phyloP scores from a whole-genome alignment of 2,888 invertebrate genomes.

The Cinara cedri region DNA sequence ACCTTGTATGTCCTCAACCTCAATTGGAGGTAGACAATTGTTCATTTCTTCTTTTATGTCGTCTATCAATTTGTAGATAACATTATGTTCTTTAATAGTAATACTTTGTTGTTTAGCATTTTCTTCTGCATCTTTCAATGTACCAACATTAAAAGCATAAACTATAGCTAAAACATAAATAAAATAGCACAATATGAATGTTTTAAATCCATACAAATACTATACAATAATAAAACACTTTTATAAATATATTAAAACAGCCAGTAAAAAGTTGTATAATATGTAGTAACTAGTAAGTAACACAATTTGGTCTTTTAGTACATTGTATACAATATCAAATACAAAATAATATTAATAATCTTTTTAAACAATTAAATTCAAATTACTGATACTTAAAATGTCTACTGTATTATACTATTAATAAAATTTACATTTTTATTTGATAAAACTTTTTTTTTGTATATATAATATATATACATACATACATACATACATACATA shows the following conservation, averaged over 20 bases:
- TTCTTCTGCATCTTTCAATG: slow-evolving; percentile 63
- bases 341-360: too few species aligned
- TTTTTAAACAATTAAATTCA: too few species aligned
- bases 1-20: slow-evolving; percentile 81
- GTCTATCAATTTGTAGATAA: slow-evolving; percentile 93
- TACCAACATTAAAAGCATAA: slow-evolving; percentile 85
- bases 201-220: background rate
- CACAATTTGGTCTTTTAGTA: too few species aligned
- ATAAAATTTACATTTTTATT: background rate
- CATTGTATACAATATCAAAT: too few species aligned
- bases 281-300: too few species aligned
- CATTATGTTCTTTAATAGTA: slow-evolving; percentile 75
- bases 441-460: background rate
- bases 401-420: background rate
- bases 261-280: too few species aligned
- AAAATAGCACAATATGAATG: slow-evolving; percentile 36
- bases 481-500: too few species aligned
- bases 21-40: slow-evolving; percentile 72
- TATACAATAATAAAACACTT: too few species aligned
- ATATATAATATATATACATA: too few species aligned
- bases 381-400: too few species aligned
- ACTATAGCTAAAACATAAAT: slow-evolving; percentile 70
- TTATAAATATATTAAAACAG: too few species aligned
- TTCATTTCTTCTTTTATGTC: slow-evolving; percentile 83
- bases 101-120: slow-evolving; percentile 68